phyloP scores from a whole-genome alignment of 2,113 vertebrate genomes.

The Lophotis ruficrista region DNA sequence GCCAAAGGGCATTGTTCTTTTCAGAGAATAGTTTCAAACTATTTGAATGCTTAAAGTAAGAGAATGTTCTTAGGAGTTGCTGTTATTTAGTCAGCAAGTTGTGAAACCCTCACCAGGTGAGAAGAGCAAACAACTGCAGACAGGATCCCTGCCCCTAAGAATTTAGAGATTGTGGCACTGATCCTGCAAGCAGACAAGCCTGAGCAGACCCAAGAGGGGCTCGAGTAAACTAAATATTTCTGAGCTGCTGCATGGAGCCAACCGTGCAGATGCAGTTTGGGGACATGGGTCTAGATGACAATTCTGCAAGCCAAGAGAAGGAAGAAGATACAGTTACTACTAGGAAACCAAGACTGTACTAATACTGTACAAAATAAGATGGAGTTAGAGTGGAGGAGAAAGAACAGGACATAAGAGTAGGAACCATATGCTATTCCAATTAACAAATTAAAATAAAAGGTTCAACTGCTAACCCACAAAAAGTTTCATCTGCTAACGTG shows the following conservation, averaged over 20 bases:
- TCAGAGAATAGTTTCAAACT: constrained; percentile 52
- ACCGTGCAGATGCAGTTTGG: not conserved
- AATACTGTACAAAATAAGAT: not conserved
- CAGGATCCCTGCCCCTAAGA: not conserved
- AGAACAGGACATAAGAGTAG: not conserved
- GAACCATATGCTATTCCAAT: not conserved
- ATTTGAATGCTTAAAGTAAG: constrained; percentile 34
- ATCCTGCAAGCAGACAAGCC: not conserved
- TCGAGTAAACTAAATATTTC: not conserved
- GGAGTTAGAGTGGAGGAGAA: not conserved
- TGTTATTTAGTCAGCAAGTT: constrained; percentile 1
- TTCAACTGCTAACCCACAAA: not conserved
- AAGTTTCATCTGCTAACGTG: not conserved
- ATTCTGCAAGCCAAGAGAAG: not conserved
- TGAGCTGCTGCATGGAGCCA: not conserved
- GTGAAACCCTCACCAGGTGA: constrained; percentile 26
- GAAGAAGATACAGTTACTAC: not conserved
- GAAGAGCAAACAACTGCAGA: not conserved
- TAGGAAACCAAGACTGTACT: not conserved
- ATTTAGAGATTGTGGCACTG: not conserved
- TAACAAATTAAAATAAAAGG: not conserved
- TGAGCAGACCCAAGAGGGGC: not conserved
- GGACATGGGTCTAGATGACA: not conserved
- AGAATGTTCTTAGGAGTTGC: not conserved
- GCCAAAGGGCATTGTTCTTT: constrained; percentile 58